These are phyloP conservation scores for Acromyrmex echinatior DNA, from an alignment of 1,140 invertebrate species.

Conservation along the genomic window DNA sequence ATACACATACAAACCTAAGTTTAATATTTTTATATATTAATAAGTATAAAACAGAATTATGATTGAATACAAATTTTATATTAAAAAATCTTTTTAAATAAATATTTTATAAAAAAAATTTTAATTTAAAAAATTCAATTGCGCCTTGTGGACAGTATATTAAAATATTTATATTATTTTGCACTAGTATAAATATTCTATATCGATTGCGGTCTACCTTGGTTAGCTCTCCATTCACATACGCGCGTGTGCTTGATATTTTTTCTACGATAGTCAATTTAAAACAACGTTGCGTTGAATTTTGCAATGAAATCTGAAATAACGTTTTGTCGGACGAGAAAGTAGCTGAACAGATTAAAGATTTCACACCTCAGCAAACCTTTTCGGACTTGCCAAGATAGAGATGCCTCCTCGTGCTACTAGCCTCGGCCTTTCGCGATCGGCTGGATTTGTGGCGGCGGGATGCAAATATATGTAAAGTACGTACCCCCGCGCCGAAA, in stretches of 20 bases:
- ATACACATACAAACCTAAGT: background rate
- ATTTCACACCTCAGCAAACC: constrained; percentile 46
- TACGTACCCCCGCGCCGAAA: constrained; percentile 72
- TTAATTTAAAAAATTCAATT: background rate
- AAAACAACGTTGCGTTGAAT: constrained; percentile 6
- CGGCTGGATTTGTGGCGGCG: constrained; percentile 74
- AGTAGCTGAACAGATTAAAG: constrained; percentile 48
- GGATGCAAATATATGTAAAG: constrained; percentile 85
- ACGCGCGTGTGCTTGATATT: background rate
- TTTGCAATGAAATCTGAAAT: background rate
- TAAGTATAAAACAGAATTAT: background rate
- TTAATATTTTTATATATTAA: background rate
- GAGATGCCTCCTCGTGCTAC: constrained; percentile 75
- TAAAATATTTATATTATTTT: background rate
- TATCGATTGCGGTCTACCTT: constrained; percentile 14
- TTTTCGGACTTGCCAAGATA: constrained; percentile 76
- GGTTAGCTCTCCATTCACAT: background rate
- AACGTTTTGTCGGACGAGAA: constrained; percentile 30
- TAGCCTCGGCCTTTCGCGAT: constrained; percentile 57
- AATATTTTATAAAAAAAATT: background rate
- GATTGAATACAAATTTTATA: background rate
- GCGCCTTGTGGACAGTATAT: background rate
- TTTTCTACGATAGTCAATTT: background rate
- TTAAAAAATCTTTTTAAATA: background rate
- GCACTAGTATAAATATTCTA: background rate